Base-by-base conservation (phyloP, 2,113 vertebrate species). In the Miniopterus natalensis region DNA sequence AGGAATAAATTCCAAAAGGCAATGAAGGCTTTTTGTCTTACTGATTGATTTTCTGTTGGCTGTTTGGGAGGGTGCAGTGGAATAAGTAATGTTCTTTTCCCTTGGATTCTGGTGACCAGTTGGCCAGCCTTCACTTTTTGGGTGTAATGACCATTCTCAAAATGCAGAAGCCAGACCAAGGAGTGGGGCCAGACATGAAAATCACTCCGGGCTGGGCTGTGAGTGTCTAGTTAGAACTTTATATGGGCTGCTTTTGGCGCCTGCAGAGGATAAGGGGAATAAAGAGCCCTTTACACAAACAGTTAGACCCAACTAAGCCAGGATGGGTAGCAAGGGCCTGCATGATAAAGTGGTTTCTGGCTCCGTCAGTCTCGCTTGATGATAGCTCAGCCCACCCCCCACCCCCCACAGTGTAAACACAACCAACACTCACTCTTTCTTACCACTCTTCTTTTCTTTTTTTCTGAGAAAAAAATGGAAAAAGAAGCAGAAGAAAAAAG, bases 191-290 rank as follows among this genome's bases (percentile, higher is more conserved):
- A 49, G 66, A 90, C 7, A 15, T 66, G 45, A 90, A 90, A 83
- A 75, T 93, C 68, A 73, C 15, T 84, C 9, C 23, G 42, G 47
- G 3, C 7, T 80, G 42, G 10, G 13, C 3, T 45, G 8, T 74
- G 70, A 21, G 21, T 94, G 40, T 83, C 25, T 85, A 14, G 20
- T 45, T 90, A 90, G 42, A 94, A 77, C 14, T 84, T 80, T 63
- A 68, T n/a, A 61, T 57, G 65, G 47, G 45, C 27, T 94, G 40
- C 7, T 85, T 55, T 85, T 92, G 73, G 55, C 18, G 81, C 88
- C 31, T 92, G 18, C 66, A 94, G 49, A 94, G 59, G 88, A 92
- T 49, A 55, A 55, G 4, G 6, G 29, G 6, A 89, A 1, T 65
- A 40, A 45, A 83, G 21, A 49, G 3, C 27, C 29, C 15, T 61